Conservation (phyloP, 1,140 invertebrate genomes). For the Pissodes strobi region DNA sequence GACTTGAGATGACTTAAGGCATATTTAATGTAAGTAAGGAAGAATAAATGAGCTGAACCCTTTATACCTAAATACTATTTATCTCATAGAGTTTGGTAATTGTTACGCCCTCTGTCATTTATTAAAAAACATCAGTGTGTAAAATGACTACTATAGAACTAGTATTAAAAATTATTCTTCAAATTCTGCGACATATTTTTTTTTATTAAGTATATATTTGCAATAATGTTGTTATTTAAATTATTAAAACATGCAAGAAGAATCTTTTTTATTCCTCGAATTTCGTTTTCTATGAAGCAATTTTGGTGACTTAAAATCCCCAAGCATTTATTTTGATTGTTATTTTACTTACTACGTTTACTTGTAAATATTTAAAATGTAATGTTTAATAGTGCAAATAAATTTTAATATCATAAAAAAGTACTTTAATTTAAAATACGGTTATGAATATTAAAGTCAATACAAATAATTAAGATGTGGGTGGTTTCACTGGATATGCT, state of each 20-base stretch:
- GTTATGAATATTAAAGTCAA: no score
- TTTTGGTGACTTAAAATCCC: constrained; percentile 11
- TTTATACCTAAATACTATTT: constrained; percentile 40
- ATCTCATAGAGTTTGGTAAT: constrained; percentile 42
- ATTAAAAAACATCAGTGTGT: constrained; percentile 34
- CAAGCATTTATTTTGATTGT: constrained; percentile 27
- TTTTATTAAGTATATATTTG: constrained; percentile 23
- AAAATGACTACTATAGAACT: constrained; percentile 35
- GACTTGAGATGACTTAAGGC: constrained; percentile 18
- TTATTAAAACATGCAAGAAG: constrained; percentile 17
- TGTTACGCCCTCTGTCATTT: constrained; percentile 30
- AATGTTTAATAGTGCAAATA: constrained; percentile 32
- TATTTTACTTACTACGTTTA: constrained; percentile 13
- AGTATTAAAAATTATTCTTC: constrained; percentile 36
- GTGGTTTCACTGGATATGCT: no score
- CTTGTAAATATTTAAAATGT: constrained; percentile 33
- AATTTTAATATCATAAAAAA: constrained; percentile 32
- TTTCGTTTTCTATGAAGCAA: constrained; percentile 14
- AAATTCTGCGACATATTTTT: constrained; percentile 19
- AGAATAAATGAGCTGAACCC: constrained; percentile 32
- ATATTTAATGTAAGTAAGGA: constrained; percentile 29
- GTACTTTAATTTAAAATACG: no score
- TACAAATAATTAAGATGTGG: no score
- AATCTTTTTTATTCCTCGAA: no score
- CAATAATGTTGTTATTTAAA: constrained; percentile 20